A percentile compares a stretch with the other conserved stretches of the same genome.
These are phyloP conservation scores for Therioaphis trifolii DNA, from an alignment of 2,888 invertebrate species.

Conservation along the genomic window DNA sequence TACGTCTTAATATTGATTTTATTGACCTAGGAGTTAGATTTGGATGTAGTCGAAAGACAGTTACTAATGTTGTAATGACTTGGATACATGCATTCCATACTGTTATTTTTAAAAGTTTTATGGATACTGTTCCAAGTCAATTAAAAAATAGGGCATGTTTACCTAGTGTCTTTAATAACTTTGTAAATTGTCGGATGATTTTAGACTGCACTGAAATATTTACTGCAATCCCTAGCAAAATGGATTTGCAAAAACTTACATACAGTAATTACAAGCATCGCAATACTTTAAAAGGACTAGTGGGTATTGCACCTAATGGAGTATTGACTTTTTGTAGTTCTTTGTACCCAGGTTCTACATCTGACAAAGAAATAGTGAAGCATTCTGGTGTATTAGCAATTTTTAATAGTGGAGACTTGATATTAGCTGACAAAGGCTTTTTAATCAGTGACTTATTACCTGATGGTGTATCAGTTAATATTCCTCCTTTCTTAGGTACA, in stretches of 20 bases:
- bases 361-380: constrained; percentile 63
- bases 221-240: constrained; percentile 60
- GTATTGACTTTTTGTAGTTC: constrained; percentile 66
- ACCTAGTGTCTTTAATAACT: no score
- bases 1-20: constrained; percentile 33
- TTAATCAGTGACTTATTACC: constrained; percentile 56
- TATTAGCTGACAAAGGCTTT: no score
- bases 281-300: no score
- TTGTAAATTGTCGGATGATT: constrained; percentile 1
- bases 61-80: constrained; percentile 50
- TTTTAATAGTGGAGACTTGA: constrained; percentile 55
- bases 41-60: constrained; percentile 18
- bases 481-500: constrained; percentile 47
- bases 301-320: constrained; percentile 67
- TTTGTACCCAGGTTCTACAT: constrained; percentile 66
- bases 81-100: constrained; percentile 33
- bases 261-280: constrained; percentile 66
- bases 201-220: constrained; percentile 16
- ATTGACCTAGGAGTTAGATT: constrained; percentile 46
- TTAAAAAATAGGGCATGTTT: no score
- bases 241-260: constrained; percentile 64
- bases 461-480: constrained; percentile 40
- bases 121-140: constrained; percentile 12
- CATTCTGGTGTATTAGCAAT: constrained; percentile 31
- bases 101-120: background rate